These are phyloP conservation scores for Echinops telfairi DNA, from an alignment of 2,113 vertebrate genomes.

Conservation along the genomic window DNA sequence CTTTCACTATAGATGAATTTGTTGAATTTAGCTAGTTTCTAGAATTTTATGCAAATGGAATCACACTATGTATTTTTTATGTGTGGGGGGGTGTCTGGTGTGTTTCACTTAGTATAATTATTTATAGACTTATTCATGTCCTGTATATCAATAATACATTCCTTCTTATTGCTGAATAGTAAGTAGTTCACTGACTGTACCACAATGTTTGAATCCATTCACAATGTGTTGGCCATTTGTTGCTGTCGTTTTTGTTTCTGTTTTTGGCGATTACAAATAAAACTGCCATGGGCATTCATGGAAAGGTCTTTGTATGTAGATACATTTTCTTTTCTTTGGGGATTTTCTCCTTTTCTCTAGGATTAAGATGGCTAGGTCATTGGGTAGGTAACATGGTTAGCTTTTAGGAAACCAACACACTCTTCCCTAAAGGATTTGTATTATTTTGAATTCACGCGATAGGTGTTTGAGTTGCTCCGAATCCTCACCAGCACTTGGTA, in stretches of 20 bases:
- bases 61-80: not conserved
- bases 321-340: not conserved
- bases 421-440: too few relatives aligned
- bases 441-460: too few relatives aligned
- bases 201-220: not conserved
- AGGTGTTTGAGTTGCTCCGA: too few relatives aligned
- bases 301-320: too few relatives aligned
- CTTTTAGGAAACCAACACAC: too few relatives aligned
- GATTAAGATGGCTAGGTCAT: too few relatives aligned
- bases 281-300: not conserved
- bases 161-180: not conserved
- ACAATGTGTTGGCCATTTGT: not conserved
- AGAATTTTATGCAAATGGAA: not conserved
- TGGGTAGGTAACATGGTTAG: too few relatives aligned
- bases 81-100: not conserved
- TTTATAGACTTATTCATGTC: not conserved
- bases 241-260: not conserved
- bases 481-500: too few relatives aligned
- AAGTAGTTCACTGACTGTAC: not conserved
- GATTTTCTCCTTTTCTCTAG: too few relatives aligned
- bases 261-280: not conserved
- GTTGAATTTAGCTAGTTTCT: not conserved
- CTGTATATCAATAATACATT: not conserved
- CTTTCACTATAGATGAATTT: not conserved
- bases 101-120: not conserved